Conservation (phyloP, 2,113 vertebrate species). For the Saccopteryx leptura region DNA sequence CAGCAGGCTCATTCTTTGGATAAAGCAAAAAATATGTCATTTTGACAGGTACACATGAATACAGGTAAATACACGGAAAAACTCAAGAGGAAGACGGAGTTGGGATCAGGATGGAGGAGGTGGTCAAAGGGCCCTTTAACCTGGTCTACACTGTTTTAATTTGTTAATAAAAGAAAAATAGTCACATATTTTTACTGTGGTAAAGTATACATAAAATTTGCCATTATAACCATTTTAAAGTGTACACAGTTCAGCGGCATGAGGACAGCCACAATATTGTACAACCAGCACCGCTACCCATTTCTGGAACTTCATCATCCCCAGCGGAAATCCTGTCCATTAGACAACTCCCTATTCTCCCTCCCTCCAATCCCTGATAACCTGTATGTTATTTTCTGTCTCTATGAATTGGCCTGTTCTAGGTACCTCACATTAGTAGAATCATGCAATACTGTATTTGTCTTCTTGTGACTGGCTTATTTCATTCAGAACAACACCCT, state of each 20-base stretch:
- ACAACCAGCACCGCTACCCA: neutral
- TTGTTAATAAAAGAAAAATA: slow-evolving; percentile 41
- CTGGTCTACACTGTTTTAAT: neutral
- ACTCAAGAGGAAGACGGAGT: neutral
- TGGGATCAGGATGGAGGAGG: neutral
- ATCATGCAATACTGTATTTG: neutral
- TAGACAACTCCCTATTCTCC: neutral
- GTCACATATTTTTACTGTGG: neutral
- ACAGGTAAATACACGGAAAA: neutral
- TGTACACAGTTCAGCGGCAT: neutral
- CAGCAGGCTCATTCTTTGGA: neutral
- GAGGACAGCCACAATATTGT: neutral
- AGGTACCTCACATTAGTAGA: neutral
- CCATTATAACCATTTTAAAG: neutral
- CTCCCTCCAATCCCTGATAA: neutral
- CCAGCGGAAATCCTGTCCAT: neutral
- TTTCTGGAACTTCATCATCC: neutral
- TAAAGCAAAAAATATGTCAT: slow-evolving; percentile 25
- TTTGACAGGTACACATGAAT: neutral
- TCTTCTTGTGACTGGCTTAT: neutral
- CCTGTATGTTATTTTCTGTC: neutral
- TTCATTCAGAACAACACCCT: neutral
- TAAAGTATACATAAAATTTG: neutral
- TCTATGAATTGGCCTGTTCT: neutral
- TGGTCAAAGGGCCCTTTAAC: neutral